Evolutionary conservation across 1,140 invertebrate genomes (phyloP).

Genomic region (Drosophila bocki): DNA sequence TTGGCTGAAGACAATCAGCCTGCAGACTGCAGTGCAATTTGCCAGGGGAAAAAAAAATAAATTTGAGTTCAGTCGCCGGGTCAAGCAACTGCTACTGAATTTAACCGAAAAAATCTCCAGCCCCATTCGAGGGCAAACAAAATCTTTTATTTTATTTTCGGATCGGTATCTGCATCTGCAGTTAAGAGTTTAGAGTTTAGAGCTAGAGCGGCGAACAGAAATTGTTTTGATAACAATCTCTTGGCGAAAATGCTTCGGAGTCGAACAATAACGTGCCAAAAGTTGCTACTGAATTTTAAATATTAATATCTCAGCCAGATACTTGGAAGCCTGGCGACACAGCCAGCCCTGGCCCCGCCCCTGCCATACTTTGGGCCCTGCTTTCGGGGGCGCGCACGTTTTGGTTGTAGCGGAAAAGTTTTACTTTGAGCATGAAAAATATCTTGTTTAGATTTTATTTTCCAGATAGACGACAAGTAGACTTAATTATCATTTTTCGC

Average conservation of each 20-base stretch:
- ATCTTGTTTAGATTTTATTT: slow-evolving; percentile 85
- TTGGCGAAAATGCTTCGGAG: slow-evolving; percentile 51
- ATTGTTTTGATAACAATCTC: slow-evolving; percentile 80
- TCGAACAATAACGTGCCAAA: slow-evolving; percentile 84
- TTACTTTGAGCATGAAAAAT: slow-evolving; percentile 82
- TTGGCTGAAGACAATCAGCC: slow-evolving; percentile 70
- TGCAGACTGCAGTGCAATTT: slow-evolving; percentile 71
- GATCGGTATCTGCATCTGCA: slow-evolving; percentile 56
- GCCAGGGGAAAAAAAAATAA: slow-evolving; percentile 56
- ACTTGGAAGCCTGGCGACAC: slow-evolving; percentile 42
- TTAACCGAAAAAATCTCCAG: slow-evolving; percentile 43
- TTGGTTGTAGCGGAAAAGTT: slow-evolving; percentile 79
- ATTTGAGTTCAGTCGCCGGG: slow-evolving; percentile 79
- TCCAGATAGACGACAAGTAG: slow-evolving; percentile 79
- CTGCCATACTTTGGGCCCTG: slow-evolving; percentile 21
- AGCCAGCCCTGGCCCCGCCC: slow-evolving; percentile 14
- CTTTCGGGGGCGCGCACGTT: slow-evolving; percentile 72
- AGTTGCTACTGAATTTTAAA: slow-evolving; percentile 84
- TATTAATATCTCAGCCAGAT: slow-evolving; percentile 74
- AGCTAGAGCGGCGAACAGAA: slow-evolving; percentile 59
- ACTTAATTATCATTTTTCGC: slow-evolving; percentile 84
- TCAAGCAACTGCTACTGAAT: slow-evolving; percentile 83
- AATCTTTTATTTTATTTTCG: slow-evolving; percentile 44
- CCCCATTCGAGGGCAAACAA: slow-evolving; percentile 30
- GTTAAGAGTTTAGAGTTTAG: slow-evolving; percentile 13